Evolutionary conservation across 2,888 invertebrate genomes (phyloP).

Genomic region (Auanema freiburgensis): DNA sequence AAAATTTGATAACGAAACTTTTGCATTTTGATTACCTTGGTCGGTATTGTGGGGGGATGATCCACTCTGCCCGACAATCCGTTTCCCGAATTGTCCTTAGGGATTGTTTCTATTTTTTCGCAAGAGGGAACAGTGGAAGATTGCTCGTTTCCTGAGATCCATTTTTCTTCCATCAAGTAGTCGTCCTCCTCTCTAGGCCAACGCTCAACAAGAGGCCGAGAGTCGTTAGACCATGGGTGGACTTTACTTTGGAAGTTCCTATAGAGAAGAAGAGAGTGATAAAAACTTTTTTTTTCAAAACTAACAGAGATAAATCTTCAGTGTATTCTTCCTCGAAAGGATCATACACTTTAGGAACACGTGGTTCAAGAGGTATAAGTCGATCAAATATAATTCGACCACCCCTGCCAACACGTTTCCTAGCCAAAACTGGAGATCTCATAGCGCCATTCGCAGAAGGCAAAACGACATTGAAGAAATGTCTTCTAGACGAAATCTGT

Average conservation of each 20-base stretch:
- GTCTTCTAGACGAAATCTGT: slow-evolving; percentile 21
- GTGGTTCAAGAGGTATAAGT: slow-evolving; percentile 11
- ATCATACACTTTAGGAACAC: slow-evolving; percentile 23
- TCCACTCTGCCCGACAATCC: slow-evolving; percentile 49
- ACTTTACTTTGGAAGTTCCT: slow-evolving; percentile 24
- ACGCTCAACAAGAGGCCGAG: neutral
- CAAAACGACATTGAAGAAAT: slow-evolving; percentile 24
- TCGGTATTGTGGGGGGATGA: slow-evolving; percentile 34
- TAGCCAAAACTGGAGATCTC: slow-evolving; percentile 29
- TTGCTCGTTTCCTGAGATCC: slow-evolving; percentile 14
- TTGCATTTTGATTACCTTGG: slow-evolving; percentile 27
- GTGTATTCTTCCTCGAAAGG: slow-evolving; percentile 35
- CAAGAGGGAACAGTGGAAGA: slow-evolving; percentile 5
- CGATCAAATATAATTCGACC: slow-evolving; percentile 47
- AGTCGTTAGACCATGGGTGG: slow-evolving; percentile 9
- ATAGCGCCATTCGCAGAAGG: slow-evolving; percentile 17
- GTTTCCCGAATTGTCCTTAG: slow-evolving; percentile 41
- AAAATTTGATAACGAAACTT: slow-evolving; percentile 5
- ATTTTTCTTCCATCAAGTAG: slow-evolving; percentile 20
- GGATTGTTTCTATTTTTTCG: neutral
- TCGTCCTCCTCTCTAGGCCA: slow-evolving; percentile 17
- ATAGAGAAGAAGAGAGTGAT: slow-evolving; percentile 5
- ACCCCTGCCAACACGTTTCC: slow-evolving; percentile 49
- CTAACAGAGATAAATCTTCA: slow-evolving; percentile 19
- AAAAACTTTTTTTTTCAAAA: neutral